Conservation (phyloP, 2,113 vertebrate species). For the Cyprinodon tularosa region DNA sequence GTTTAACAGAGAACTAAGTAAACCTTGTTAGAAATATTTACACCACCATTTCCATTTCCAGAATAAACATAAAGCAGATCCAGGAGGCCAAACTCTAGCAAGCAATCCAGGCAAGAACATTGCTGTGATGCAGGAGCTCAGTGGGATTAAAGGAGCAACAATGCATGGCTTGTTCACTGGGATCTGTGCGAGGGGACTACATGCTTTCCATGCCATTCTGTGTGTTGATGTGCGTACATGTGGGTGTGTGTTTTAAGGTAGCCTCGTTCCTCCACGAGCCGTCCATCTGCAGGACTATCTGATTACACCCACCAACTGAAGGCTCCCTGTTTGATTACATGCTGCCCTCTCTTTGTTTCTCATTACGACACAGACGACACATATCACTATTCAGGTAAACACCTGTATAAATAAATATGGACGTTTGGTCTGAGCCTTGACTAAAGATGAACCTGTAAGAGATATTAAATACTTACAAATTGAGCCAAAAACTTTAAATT, state of each 20-base stretch:
- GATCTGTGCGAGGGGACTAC: slow-evolving; percentile 61
- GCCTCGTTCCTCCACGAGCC: slow-evolving; percentile 60
- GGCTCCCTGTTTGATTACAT: slow-evolving; percentile 70
- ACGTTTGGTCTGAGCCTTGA: not conserved
- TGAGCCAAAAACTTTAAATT: not conserved
- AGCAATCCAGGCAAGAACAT: slow-evolving; percentile 30
- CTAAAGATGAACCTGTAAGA: not conserved
- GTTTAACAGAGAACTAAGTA: slow-evolving; percentile 1
- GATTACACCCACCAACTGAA: slow-evolving; percentile 72
- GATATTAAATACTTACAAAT: not conserved
- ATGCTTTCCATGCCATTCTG: slow-evolving; percentile 46
- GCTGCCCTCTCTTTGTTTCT: slow-evolving; percentile 57
- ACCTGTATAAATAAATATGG: not conserved
- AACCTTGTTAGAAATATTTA: not conserved
- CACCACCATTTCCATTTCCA: slow-evolving; percentile 1
- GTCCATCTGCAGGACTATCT: slow-evolving; percentile 71
- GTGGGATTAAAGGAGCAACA: slow-evolving; percentile 70
- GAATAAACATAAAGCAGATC: slow-evolving; percentile 34
- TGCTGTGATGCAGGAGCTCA: slow-evolving; percentile 49
- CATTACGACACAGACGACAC: slow-evolving; percentile 64
- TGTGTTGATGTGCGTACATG: slow-evolving; percentile 32
- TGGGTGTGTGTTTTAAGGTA: slow-evolving; percentile 59
- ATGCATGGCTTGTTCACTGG: slow-evolving; percentile 71
- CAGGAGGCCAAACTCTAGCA: slow-evolving; percentile 45
- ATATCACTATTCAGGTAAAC: slow-evolving; percentile 28